Evolutionary conservation across 2,888 invertebrate genomes (phyloP).

Genomic region (Protophormia terraenovae): DNA sequence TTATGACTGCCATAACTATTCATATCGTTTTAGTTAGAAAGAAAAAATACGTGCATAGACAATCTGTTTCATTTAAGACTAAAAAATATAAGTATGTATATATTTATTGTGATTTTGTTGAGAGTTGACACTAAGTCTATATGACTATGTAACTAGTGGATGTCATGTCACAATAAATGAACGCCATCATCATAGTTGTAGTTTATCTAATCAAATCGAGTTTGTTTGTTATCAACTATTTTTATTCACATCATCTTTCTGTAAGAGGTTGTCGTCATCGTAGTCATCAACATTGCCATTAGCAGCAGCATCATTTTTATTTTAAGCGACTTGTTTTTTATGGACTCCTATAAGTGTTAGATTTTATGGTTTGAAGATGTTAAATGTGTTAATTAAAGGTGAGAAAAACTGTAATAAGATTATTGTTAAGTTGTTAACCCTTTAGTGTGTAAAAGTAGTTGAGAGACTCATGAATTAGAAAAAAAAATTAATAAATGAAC

Average conservation of each 20-base stretch:
- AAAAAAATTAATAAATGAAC: no score
- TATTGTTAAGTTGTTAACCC: neutral
- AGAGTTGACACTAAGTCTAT: neutral
- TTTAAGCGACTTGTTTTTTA: neutral
- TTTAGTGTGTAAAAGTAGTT: neutral
- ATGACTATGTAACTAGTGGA: slow-evolving; percentile 6
- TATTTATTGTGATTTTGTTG: neutral
- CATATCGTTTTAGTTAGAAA: no score
- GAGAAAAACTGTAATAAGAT: neutral
- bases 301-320: neutral
- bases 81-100: no score
- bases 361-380: neutral
- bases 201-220: neutral
- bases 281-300: neutral
- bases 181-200: neutral
- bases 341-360: neutral
- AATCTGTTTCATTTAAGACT: no score
- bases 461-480: no score
- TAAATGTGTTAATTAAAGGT: slow-evolving; percentile 23
- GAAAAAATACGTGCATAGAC: no score
- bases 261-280: neutral
- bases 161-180: neutral
- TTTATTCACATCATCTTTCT: neutral
- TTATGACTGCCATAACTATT: no score
- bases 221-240: neutral